These are phyloP conservation scores for Himalopsyche kuldschensis DNA, from an alignment of 2,888 invertebrate genomes.

Conservation along the genomic window DNA sequence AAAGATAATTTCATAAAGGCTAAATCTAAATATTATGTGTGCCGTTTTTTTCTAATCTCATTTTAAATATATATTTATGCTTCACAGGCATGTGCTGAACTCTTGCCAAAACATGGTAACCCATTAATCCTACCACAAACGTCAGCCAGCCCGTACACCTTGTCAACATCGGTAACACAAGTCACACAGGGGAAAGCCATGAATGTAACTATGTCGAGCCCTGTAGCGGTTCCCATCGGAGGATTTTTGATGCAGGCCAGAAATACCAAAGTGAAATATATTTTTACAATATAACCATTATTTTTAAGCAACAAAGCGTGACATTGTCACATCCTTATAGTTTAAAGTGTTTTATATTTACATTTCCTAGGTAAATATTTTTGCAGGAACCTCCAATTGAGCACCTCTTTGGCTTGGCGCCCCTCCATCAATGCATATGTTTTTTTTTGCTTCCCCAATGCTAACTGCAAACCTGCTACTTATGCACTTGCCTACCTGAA, in stretches of 20 bases:
- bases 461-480: no score
- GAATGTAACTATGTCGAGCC: constrained; percentile 59
- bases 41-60: background rate
- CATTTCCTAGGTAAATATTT: no score
- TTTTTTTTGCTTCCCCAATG: no score
- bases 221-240: constrained; percentile 59
- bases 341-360: no score
- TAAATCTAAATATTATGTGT: no score
- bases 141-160: constrained; percentile 60
- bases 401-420: no score
- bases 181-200: constrained; percentile 55
- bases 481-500: no score
- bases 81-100: constrained; percentile 48
- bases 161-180: constrained; percentile 50
- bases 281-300: background rate
- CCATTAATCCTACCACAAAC: constrained; percentile 55
- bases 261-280: constrained; percentile 48
- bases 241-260: constrained; percentile 69
- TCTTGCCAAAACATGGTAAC: constrained; percentile 65
- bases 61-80: background rate
- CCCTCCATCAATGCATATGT: no score
- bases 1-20: no score
- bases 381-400: no score
- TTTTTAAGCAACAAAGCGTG: no score
- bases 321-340: no score